A percentile compares a stretch with the other conserved stretches of the same genome.
These are phyloP conservation scores for Papilio dardanus DNA, from an alignment of 1,140 invertebrate genomes.

Conservation along the genomic window DNA sequence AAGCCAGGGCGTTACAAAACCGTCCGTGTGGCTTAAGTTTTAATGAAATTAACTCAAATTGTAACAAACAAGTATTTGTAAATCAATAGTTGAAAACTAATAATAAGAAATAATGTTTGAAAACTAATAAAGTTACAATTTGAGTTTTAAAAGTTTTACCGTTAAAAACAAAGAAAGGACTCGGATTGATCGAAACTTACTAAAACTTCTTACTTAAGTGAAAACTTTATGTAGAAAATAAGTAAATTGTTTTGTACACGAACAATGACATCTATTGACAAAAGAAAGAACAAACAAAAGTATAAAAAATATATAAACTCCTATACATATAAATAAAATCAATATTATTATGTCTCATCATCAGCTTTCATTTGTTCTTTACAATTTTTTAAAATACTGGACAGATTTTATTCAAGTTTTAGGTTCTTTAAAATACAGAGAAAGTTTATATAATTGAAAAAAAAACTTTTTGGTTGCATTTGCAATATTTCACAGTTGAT, in stretches of 20 bases:
- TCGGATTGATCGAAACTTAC: neutral
- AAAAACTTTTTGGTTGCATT: neutral
- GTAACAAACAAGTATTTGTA: neutral
- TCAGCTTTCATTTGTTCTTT: no score
- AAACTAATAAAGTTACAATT: conserved; percentile 15
- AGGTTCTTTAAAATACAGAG: neutral
- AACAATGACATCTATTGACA: neutral
- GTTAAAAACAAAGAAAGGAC: conserved; percentile 19
- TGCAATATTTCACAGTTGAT: neutral
- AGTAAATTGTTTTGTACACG: conserved; percentile 6
- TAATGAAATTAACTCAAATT: neutral
- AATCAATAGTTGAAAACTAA: neutral
- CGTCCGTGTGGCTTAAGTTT: no score
- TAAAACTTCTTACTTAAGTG: neutral
- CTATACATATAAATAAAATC: no score
- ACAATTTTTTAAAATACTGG: no score
- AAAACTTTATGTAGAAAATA: conserved; percentile 7
- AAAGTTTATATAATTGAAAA: neutral
- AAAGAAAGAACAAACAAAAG: neutral
- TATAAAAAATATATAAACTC: neutral
- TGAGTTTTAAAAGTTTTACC: neutral
- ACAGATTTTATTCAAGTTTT: no score
- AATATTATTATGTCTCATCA: no score
- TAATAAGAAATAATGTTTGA: neutral
- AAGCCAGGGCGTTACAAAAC: no score